phyloP scores from a whole-genome alignment of 2,113 vertebrate species.

The Lycocorax pyrrhopterus region DNA sequence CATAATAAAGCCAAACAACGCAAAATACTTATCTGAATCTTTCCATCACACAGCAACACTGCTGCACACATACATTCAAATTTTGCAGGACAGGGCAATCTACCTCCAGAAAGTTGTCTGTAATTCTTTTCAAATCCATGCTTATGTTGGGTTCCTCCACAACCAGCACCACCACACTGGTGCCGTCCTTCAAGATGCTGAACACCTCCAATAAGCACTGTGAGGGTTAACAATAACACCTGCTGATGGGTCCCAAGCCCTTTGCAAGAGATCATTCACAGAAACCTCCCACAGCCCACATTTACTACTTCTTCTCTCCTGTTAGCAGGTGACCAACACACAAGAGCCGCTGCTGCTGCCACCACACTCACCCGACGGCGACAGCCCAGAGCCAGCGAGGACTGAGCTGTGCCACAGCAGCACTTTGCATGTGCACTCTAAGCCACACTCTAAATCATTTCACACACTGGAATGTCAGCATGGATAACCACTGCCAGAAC shows the following conservation, averaged over 20 bases:
- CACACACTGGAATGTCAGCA: not conserved
- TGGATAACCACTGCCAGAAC: slow-evolving; percentile 52
- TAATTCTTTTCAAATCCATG: not conserved
- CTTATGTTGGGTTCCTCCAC: accelerated
- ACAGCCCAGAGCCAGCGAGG: not conserved
- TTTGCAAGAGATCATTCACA: not conserved
- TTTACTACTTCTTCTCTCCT: not conserved
- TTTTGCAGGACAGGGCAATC: not conserved
- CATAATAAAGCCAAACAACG: not conserved
- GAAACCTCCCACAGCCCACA: not conserved
- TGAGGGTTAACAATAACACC: not conserved
- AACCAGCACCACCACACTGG: not conserved
- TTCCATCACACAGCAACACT: not conserved
- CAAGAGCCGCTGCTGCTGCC: not conserved
- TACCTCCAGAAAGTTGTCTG: accelerated
- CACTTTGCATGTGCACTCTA: not conserved
- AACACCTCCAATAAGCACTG: not conserved
- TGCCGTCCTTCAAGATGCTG: accelerated
- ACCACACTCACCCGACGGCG: accelerated
- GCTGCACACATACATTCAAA: accelerated
- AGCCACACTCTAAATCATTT: not conserved
- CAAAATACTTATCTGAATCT: not conserved
- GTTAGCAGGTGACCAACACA: not conserved
- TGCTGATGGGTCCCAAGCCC: not conserved
- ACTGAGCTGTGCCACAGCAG: not conserved